phyloP scores from a whole-genome alignment of 2,888 invertebrate genomes.

The Pyrgus malvae region DNA sequence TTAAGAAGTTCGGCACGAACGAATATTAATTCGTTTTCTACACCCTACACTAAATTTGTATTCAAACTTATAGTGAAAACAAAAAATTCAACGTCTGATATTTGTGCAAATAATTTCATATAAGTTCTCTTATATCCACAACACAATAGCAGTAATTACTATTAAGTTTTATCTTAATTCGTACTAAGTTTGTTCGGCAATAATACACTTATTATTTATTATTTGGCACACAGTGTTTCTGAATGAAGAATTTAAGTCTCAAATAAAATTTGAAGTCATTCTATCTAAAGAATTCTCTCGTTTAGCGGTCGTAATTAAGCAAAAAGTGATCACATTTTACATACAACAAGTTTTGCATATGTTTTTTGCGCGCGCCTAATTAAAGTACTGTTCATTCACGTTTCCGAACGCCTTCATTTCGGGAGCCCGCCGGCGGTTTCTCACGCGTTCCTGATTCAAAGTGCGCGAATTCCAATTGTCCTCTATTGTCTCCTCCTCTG shows the following conservation, averaged over 20 bases:
- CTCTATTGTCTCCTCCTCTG: too few species aligned
- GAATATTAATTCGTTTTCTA: too few species aligned
- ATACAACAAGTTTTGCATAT: neutral
- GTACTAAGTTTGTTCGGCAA: too few species aligned
- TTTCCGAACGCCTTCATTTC: constrained; percentile 58
- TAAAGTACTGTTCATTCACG: constrained; percentile 54
- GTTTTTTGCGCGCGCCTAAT: constrained; percentile 6
- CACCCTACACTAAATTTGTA: too few species aligned
- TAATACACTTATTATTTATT: too few species aligned
- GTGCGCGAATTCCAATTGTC: constrained; percentile 56
- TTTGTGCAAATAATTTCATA: too few species aligned
- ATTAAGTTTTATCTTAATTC: too few species aligned
- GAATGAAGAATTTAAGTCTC: neutral
- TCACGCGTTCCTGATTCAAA: constrained; percentile 70
- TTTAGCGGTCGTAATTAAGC: constrained; percentile 4
- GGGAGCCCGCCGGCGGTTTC: constrained; percentile 61
- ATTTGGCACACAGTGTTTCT: neutral
- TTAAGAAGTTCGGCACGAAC: too few species aligned
- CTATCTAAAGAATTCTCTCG: neutral
- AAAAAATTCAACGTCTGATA: too few species aligned
- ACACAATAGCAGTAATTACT: too few species aligned
- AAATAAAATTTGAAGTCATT: neutral
- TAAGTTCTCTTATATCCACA: too few species aligned
- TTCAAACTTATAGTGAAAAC: too few species aligned
- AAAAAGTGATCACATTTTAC: constrained; percentile 7